Evolutionary conservation across 2,888 invertebrate genomes (phyloP), one percentile per base, ranked within the genome.

Genomic region (Panopea generosa): DNA sequence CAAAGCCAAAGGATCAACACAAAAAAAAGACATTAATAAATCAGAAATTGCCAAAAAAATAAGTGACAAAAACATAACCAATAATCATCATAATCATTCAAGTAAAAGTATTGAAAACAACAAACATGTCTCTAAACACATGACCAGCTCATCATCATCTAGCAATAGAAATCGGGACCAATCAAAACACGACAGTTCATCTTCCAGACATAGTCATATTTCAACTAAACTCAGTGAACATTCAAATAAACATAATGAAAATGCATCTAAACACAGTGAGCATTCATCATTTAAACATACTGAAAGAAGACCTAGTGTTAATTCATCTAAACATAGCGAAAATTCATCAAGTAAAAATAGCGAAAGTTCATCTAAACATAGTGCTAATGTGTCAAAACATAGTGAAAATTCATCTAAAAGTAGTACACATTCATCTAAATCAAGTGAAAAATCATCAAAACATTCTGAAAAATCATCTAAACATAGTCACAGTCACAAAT

Each of bases 261-360:
- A 4, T 33, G 4, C 33, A 33, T 33, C 33, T 38, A 60, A 60
- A 47, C 47, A 47, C 24, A 47, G 60, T 33, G n/a, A n/a, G n/a
- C 33, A 55, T 43, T 20, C 3, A 18, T 49, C 50, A 57, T 11
- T 38, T 24, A 20, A 56, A 65, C 43, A 29, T 45, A 62, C 26
- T 24, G 9, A 53, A 43, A 38, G 57, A 2, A 65, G 61, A 55
- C n/a, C 20, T 33, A 33, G 16, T 43, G 49, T 18, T 29, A 16
- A 55, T 18, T 52, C 61, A 45, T 49, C 55, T 16, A 69, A 69
- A 52, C 45, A 73, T 26, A 33, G 33, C 11, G 33, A 33, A 33
- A 33, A 4, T 7, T 33, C 33, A 33, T 65, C 63, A 40, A 38
- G 53, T 16, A 29, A 43, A n/a, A 18, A 60, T 45, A 43, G 53